These are phyloP conservation scores for Ammodytes dubius DNA, from an alignment of 2,113 vertebrate species.

Conservation along the genomic window DNA sequence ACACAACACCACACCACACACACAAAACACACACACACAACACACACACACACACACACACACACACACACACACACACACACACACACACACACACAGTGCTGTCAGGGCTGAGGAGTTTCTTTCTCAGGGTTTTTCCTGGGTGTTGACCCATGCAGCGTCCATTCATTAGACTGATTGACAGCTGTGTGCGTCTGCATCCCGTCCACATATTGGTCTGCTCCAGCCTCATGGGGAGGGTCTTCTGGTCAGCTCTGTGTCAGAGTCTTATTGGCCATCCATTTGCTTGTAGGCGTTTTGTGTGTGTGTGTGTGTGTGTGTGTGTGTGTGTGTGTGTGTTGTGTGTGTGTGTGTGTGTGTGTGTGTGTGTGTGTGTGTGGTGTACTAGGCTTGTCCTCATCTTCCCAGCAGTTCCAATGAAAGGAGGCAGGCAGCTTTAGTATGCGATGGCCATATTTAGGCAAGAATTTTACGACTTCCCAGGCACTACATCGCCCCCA, in stretches of 20 bases:
- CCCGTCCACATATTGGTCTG: conserved; percentile 16
- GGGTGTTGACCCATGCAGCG: conserved; percentile 22
- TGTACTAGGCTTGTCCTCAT: conserved; percentile 56
- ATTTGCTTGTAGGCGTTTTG: conserved; percentile 41
- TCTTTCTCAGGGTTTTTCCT: conserved; percentile 46
- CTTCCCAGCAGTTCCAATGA: conserved; percentile 56
- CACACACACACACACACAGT: background rate
- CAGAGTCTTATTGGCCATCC: conserved; percentile 36
- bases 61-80: conserved; percentile 10
- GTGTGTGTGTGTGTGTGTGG: conserved; percentile 40
- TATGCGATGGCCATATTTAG: conserved; percentile 83
- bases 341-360: conserved; percentile 27
- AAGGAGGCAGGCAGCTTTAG: conserved; percentile 59
- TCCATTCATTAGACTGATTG: conserved; percentile 46
- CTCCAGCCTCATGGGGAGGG: conserved; percentile 32
- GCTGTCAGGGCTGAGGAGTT: conserved; percentile 12
- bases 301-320: conserved; percentile 16
- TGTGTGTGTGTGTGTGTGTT: conserved; percentile 22
- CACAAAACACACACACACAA: background rate
- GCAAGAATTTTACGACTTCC: conserved; percentile 74
- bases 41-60: background rate
- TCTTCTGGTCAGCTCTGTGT: conserved; percentile 25
- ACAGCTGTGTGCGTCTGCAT: conserved; percentile 27
- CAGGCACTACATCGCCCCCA: conserved; percentile 48
- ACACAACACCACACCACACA: conserved; percentile 8